phyloP scores from a whole-genome alignment of 2,797 vertebrate genomes.

The Anabacerthia variegaticeps region DNA sequence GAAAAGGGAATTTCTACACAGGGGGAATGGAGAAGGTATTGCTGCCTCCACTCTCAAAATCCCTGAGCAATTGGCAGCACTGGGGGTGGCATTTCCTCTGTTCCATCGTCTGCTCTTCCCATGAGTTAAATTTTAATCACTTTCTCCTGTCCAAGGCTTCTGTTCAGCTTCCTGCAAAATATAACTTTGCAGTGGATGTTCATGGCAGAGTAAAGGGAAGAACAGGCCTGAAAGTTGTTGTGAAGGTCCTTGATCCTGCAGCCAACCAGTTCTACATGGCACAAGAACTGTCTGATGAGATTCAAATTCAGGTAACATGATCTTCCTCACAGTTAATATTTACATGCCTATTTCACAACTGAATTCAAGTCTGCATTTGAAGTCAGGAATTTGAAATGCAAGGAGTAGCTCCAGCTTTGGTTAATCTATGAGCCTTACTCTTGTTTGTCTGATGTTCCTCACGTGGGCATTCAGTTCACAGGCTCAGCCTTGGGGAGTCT shows the following conservation, averaged over 20 bases:
- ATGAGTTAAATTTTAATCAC: not conserved
- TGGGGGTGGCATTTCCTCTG: not conserved
- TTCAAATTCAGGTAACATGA: conserved; percentile 79
- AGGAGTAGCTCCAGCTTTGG: not conserved
- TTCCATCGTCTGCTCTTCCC: not conserved
- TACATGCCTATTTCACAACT: not conserved
- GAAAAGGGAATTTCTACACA: not conserved
- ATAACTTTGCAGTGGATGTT: conserved; percentile 85
- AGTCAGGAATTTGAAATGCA: not conserved
- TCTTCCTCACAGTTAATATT: not conserved
- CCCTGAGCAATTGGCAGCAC: not conserved
- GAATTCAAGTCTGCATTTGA: not conserved
- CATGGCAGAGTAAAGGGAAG: conserved; percentile 74
- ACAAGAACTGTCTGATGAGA: conserved; percentile 77
- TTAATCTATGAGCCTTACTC: not conserved
- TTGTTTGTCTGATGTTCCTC: not conserved
- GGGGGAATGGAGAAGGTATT: not conserved
- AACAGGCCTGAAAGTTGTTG: conserved; percentile 78
- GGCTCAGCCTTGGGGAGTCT: not conserved
- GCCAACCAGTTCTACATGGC: conserved; percentile 73
- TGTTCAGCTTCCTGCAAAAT: conserved; percentile 81
- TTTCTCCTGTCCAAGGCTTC: conserved; percentile 79
- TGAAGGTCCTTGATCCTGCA: conserved; percentile 72
- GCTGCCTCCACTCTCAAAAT: not conserved
- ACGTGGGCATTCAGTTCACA: not conserved